phyloP scores from a whole-genome alignment of 2,113 vertebrate species.

The Alexandromys fortis region DNA sequence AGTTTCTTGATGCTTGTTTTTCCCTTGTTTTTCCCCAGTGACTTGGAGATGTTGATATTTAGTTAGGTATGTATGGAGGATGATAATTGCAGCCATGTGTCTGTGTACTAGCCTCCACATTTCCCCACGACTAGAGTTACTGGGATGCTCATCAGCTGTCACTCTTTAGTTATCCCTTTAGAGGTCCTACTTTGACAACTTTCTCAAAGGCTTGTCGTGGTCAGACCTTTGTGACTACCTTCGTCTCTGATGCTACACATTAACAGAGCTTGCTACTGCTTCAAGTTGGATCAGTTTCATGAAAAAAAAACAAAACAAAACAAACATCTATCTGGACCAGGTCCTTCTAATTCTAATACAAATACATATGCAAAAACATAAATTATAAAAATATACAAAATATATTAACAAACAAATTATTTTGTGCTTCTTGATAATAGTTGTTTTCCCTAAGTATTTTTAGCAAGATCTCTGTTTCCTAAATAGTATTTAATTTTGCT shows the following conservation, averaged over 20 bases:
- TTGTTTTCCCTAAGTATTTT: slow-evolving; percentile 8
- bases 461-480: not conserved
- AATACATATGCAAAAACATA: not conserved
- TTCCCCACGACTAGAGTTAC: not conserved
- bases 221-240: not conserved
- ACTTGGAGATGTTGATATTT: slow-evolving; percentile 51
- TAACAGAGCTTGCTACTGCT: not conserved
- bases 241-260: not conserved
- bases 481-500: slow-evolving; percentile 5
- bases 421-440: not conserved
- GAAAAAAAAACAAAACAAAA: not conserved
- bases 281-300: not conserved
- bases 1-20: slow-evolving; percentile 27
- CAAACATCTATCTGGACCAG: not conserved
- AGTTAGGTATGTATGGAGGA: not conserved
- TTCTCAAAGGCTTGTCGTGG: slow-evolving; percentile 30
- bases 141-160: slow-evolving; percentile 56
- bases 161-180: not conserved
- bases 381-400: not conserved
- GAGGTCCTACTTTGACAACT: not conserved
- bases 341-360: not conserved
- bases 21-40: slow-evolving; percentile 18
- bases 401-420: slow-evolving; percentile 6
- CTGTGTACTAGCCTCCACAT: not conserved
- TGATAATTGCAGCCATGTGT: not conserved